A percentile compares a stretch with the other conserved stretches of the same genome.
These are phyloP conservation scores for Myotis yumanensis DNA, from an alignment of 2,113 vertebrate genomes.

Conservation along the genomic window DNA sequence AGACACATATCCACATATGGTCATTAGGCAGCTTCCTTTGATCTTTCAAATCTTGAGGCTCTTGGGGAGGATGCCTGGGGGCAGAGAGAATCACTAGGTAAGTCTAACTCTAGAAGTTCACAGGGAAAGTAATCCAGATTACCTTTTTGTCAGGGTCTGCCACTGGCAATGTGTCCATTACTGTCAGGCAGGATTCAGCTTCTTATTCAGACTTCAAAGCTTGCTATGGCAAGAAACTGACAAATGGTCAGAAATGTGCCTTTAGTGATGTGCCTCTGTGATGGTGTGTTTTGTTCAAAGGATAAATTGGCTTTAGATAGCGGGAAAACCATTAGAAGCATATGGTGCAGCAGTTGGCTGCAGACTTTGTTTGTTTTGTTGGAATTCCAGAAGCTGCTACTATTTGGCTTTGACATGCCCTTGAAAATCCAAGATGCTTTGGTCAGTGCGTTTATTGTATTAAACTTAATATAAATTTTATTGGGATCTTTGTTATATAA, in stretches of 20 bases:
- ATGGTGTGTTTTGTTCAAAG: not conserved
- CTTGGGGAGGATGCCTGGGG: not conserved
- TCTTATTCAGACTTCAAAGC: conserved; percentile 15
- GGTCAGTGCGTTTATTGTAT: conserved; percentile 41
- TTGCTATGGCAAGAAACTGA: conserved; percentile 48
- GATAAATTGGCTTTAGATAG: conserved; percentile 8
- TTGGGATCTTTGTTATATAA: not conserved
- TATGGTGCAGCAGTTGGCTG: conserved; percentile 64
- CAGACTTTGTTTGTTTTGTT: conserved; percentile 63
- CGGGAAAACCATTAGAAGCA: conserved; percentile 59
- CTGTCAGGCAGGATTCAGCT: conserved; percentile 28
- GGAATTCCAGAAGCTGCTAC: conserved; percentile 37
- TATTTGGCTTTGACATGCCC: conserved; percentile 18
- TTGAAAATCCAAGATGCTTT: conserved; percentile 50
- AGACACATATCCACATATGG: not conserved
- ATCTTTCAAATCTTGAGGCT: not conserved
- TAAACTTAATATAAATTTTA: conserved; percentile 21
- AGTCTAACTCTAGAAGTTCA: not conserved
- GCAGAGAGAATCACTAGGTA: not conserved
- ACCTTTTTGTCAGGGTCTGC: not conserved
- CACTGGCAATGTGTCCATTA: not conserved
- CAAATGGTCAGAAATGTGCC: conserved; percentile 17
- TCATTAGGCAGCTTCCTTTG: not conserved
- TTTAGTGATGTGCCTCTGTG: not conserved
- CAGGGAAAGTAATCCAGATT: not conserved